These are phyloP conservation scores for Astyanax mexicanus DNA, from an alignment of 2,797 vertebrate species.

Conservation along the genomic window DNA sequence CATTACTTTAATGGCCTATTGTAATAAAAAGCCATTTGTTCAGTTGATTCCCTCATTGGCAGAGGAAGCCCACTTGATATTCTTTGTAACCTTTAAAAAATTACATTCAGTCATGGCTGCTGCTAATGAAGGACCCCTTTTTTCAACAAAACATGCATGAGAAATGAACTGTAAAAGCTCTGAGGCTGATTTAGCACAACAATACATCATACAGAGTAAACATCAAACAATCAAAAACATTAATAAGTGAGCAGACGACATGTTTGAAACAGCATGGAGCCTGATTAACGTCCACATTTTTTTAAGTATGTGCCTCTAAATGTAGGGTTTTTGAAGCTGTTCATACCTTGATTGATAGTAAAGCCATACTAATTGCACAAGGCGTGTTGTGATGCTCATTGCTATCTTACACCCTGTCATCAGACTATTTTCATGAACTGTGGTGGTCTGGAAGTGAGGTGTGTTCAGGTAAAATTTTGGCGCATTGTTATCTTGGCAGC, in stretches of 20 bases:
- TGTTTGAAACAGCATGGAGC: slow-evolving; percentile 10
- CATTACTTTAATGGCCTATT: slow-evolving; percentile 34
- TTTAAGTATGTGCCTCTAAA: not conserved
- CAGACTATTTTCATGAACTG: no score
- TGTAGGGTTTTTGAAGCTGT: not conserved
- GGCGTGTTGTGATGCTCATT: no score
- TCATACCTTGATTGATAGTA: not conserved
- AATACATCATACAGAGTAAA: slow-evolving; percentile 23
- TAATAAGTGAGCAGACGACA: slow-evolving; percentile 17
- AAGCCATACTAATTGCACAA: not conserved
- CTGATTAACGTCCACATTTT: slow-evolving; percentile 18
- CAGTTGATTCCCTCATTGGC: slow-evolving; percentile 34
- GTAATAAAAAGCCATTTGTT: slow-evolving; percentile 39
- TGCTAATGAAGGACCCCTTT: slow-evolving; percentile 30
- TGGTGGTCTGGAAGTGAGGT: no score
- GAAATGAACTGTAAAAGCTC: slow-evolving; percentile 13
- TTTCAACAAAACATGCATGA: slow-evolving; percentile 1
- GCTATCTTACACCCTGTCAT: no score
- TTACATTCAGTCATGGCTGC: slow-evolving; percentile 10
- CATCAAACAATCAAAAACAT: slow-evolving; percentile 3
- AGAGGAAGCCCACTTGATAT: slow-evolving; percentile 22
- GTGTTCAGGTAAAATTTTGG: no score
- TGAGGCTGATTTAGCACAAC: not conserved
- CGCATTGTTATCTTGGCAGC: no score
- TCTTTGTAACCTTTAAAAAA: slow-evolving; percentile 29